Conservation (phyloP, 2,797 vertebrate species). For the Phoeniculus purpureus region DNA sequence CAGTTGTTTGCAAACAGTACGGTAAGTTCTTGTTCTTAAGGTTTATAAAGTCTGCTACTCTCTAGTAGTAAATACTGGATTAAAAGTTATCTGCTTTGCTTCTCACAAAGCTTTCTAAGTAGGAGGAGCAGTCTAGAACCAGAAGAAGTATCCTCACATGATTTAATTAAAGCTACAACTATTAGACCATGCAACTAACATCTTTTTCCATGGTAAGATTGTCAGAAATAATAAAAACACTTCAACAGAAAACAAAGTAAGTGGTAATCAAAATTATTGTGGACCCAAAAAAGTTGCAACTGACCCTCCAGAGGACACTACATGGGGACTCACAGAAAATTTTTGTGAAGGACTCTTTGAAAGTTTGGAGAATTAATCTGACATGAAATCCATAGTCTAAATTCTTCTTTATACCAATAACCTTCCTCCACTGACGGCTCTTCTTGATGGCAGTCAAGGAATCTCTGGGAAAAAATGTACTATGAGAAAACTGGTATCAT, state of each 20-base stretch:
- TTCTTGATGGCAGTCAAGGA: accelerated
- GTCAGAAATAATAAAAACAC: not conserved
- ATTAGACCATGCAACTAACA: not conserved
- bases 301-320: not conserved
- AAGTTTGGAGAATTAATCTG: not conserved
- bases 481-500: not conserved
- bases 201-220: not conserved
- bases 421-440: accelerated
- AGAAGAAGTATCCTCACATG: not conserved
- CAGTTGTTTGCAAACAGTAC: conserved; percentile 12
- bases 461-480: not conserved
- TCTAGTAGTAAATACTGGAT: not conserved
- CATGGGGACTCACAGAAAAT: not conserved
- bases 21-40: not conserved
- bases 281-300: not conserved
- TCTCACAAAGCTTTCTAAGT: not conserved
- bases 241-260: not conserved
- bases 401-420: not conserved
- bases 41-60: not conserved
- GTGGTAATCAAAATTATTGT: not conserved
- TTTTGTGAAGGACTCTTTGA: not conserved
- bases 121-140: not conserved
- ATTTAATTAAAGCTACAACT: not conserved
- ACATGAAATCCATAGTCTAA: not conserved
- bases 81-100: not conserved